Base-by-base conservation (phyloP, 2,113 vertebrate genomes). In the Prunella himalayana region DNA sequence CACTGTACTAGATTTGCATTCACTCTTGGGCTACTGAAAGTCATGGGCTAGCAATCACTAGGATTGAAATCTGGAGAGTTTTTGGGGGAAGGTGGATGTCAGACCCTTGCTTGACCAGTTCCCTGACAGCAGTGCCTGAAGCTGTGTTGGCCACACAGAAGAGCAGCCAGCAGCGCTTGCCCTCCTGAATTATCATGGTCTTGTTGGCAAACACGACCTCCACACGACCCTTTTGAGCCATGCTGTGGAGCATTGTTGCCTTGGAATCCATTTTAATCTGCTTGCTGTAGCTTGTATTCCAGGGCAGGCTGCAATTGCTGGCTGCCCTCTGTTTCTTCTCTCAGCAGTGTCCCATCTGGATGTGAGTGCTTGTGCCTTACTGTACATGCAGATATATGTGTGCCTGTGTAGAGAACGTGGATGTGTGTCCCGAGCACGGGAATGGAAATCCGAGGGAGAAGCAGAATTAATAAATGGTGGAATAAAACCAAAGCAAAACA, bases 251-350 rank as follows among this genome's bases (percentile, higher is more conserved):
- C 83, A 12, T 7, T 70, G 79, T 90, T 82, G 82, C 69, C 75
- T 92, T 95, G 83, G 65, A 93, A 88, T 88, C 69, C 64, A 23
- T 76, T 92, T 95, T 71, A 82, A 90, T 63, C 50, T 86, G 83
- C 87, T 89, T 94, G 86, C 80, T 91, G 50, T 25, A 51, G 75
- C 64, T 68, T 96, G 49, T 91, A 11, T 94, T 82, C 44, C 81
- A 92, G 63, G 90, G 81, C 69, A 91, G 84, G 86, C 56, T 89
- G 75, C 71, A 89, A 24, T 39, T 66, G 15, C 64, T 41, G 2
- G 2, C 85, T 94, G 71, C 90, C 68, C 57, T 31, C n/a, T 13
- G 45, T 93, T 95, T 69, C 79, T 64, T 66, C 90, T 86, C 64
- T 75, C 76, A 90, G 79, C 82, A 45, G 33, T 42, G 41, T 90